phyloP scores from a whole-genome alignment of 2,888 invertebrate species.

The Drosophila maculinotata region DNA sequence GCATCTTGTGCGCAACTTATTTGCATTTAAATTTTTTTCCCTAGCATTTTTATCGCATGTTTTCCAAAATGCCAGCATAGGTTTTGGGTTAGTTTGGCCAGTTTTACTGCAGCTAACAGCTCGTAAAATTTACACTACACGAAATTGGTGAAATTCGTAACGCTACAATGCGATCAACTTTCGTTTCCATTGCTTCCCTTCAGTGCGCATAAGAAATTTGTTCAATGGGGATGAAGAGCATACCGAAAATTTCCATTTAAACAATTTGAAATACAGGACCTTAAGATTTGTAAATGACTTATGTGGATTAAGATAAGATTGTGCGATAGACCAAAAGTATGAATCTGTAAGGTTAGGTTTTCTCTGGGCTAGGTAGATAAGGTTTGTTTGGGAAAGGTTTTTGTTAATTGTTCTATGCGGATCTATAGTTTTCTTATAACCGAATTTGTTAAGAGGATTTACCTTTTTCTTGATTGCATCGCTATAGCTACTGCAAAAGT shows the following conservation, averaged over 20 bases:
- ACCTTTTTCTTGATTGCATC: too few relatives aligned
- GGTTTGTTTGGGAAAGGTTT: background rate
- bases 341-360: background rate
- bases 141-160: slow-evolving; percentile 59
- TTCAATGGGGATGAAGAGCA: slow-evolving; percentile 13
- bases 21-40: slow-evolving; percentile 51
- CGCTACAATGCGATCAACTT: slow-evolving; percentile 61
- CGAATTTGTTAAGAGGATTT: too few relatives aligned
- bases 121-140: slow-evolving; percentile 51
- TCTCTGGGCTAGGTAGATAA: background rate
- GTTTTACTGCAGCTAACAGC: slow-evolving; percentile 54
- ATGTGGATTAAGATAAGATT: background rate
- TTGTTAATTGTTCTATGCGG: background rate
- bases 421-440: background rate
- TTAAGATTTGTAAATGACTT: background rate
- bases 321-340: background rate
- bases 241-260: background rate
- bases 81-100: slow-evolving; percentile 35
- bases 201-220: slow-evolving; percentile 40
- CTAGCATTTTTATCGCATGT: slow-evolving; percentile 35
- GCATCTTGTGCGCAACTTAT: slow-evolving; percentile 46
- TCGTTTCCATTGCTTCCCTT: slow-evolving; percentile 40
- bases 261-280: background rate
- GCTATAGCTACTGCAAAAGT: background rate
- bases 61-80: slow-evolving; percentile 24